Conservation (phyloP, 2,888 invertebrate genomes). For the Chorisops tibialis region DNA sequence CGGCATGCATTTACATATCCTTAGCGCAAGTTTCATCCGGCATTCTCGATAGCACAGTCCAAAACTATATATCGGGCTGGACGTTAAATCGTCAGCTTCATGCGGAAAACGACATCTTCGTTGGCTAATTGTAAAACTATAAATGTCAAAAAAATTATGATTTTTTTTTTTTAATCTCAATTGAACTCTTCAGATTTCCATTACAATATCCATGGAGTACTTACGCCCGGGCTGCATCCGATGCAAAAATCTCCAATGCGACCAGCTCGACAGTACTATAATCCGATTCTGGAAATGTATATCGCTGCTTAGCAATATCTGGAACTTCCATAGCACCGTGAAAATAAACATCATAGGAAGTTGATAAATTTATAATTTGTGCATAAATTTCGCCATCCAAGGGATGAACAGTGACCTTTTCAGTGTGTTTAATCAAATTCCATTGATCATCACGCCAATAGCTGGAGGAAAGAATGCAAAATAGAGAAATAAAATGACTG, state of each 20-base stretch:
- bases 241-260: slow-evolving; percentile 59
- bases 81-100: slow-evolving; percentile 62
- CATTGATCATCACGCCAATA: slow-evolving; percentile 60
- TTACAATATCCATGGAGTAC: too few relatives aligned
- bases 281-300: slow-evolving; percentile 55
- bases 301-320: slow-evolving; percentile 60
- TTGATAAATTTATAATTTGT: slow-evolving; percentile 67
- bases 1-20: slow-evolving; percentile 67
- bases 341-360: slow-evolving; percentile 63
- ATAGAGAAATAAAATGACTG: background rate
- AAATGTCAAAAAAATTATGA: slow-evolving; percentile 18
- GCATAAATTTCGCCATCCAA: slow-evolving; percentile 73
- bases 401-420: slow-evolving; percentile 62
- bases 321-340: slow-evolving; percentile 68
- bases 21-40: slow-evolving; percentile 59
- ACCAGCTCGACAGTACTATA: slow-evolving; percentile 62
- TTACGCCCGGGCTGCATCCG: slow-evolving; percentile 57
- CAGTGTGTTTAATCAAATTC: slow-evolving; percentile 53
- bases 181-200: too few relatives aligned
- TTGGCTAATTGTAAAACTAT: slow-evolving; percentile 60
- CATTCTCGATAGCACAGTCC: slow-evolving; percentile 71
- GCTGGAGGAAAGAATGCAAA: slow-evolving; percentile 45
- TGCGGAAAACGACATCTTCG: slow-evolving; percentile 66
- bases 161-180: too few relatives aligned
- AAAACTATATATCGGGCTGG: slow-evolving; percentile 67